Evolutionary conservation across 2,113 vertebrate species (phyloP).

Genomic region (Melanocharis versteri): DNA sequence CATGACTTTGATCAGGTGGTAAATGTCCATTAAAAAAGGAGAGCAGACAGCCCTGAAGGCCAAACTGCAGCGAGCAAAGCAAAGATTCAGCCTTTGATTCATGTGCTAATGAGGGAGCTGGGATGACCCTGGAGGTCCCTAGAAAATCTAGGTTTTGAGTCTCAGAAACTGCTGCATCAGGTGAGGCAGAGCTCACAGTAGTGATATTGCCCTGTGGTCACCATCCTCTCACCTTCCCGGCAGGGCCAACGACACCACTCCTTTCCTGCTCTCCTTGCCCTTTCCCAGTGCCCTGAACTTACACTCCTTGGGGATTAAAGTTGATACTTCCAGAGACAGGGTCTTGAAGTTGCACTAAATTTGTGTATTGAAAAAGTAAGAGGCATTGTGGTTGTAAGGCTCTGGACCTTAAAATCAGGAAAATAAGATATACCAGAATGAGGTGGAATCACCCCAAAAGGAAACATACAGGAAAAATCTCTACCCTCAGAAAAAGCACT

Average conservation of each 20-base stretch:
- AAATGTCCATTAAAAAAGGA: not conserved
- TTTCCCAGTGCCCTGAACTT: not conserved
- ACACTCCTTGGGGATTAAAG: not conserved
- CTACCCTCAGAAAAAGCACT: not conserved
- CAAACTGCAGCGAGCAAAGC: not conserved
- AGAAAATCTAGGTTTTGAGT: not conserved
- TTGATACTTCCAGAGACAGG: not conserved
- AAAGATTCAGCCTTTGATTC: not conserved
- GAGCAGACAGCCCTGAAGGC: not conserved
- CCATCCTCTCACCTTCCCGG: not conserved
- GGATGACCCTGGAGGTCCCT: not conserved
- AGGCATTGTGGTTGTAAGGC: not conserved
- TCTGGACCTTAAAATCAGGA: not conserved
- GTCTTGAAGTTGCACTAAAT: not conserved
- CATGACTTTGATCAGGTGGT: not conserved
- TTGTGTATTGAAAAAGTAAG: not conserved
- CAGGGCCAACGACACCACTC: not conserved
- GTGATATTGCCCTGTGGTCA: not conserved
- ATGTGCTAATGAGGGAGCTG: not conserved
- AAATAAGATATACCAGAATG: not conserved
- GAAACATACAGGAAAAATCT: not conserved
- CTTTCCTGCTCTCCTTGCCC: not conserved
- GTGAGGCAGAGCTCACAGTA: not conserved
- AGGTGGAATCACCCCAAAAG: not conserved
- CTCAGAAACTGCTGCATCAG: not conserved